Percentiles rank a stretch among this genome's conserved stretches.
These are phyloP conservation scores for Heliconius sara DNA, from an alignment of 2,888 invertebrate genomes.

Conservation along the genomic window DNA sequence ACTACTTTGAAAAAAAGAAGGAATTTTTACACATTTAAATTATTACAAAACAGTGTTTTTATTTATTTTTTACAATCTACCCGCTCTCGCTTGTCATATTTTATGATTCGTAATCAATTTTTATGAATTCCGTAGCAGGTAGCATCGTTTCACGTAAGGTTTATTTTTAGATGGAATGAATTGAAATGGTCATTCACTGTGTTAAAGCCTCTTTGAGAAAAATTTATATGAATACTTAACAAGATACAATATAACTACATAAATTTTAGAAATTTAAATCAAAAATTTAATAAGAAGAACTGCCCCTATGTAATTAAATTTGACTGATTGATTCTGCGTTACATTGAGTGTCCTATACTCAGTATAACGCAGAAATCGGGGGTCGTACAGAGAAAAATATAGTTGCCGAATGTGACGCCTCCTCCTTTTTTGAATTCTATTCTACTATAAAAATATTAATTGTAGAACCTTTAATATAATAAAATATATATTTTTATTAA, in stretches of 20 bases:
- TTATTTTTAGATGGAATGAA: not conserved
- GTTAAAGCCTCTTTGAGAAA: not conserved
- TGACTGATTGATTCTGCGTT: no score
- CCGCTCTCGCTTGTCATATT: constrained; percentile 8
- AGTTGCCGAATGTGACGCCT: no score
- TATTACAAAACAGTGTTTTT: constrained; percentile 35
- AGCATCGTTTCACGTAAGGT: not conserved
- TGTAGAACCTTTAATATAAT: no score
- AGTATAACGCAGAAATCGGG: no score
- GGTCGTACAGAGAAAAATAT: no score
- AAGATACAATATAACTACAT: not conserved
- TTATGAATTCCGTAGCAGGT: constrained; percentile 19
- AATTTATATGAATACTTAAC: not conserved
- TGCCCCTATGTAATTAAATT: not conserved
- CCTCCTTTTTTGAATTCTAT: not conserved
- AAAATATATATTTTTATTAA: not conserved
- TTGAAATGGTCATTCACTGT: not conserved
- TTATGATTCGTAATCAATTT: constrained; percentile 33
- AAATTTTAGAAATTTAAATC: not conserved
- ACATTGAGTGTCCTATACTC: no score
- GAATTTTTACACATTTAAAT: constrained; percentile 37
- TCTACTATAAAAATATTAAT: no score
- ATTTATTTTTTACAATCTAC: constrained; percentile 38
- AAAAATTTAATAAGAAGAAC: no score
- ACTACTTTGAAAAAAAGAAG: constrained; percentile 29